Evolutionary conservation across 2,113 vertebrate species (phyloP).

Genomic region (Calidris pygmaea): DNA sequence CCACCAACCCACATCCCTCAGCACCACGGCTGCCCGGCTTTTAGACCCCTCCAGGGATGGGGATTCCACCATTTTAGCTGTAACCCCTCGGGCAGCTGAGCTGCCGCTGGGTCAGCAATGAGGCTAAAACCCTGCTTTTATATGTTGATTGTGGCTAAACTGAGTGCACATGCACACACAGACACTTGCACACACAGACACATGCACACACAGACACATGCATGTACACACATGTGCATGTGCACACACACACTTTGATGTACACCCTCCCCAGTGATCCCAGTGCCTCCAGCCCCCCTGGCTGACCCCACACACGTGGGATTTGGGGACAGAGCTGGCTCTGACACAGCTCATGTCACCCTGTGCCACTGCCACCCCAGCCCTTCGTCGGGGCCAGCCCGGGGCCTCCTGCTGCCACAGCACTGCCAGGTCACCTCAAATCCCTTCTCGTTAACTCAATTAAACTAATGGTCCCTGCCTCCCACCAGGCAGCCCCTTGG

Average conservation of each 20-base stretch:
- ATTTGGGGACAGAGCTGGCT: neutral
- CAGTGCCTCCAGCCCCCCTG: rapidly evolving
- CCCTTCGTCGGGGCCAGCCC: neutral
- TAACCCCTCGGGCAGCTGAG: neutral
- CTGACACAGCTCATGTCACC: neutral
- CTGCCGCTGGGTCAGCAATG: neutral
- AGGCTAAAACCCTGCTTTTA: neutral
- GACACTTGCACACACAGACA: too few species aligned
- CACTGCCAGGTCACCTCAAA: neutral
- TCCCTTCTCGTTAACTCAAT: neutral
- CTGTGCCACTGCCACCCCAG: neutral
- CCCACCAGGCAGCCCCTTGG: neutral
- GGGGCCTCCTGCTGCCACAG: neutral
- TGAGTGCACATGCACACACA: too few species aligned
- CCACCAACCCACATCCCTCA: too few species aligned
- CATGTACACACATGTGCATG: too few species aligned
- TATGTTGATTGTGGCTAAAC: neutral
- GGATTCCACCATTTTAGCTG: neutral
- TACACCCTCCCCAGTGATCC: too few species aligned
- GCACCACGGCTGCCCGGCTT: neutral
- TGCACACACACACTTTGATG: too few species aligned
- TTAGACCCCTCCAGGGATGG: neutral
- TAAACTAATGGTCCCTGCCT: neutral
- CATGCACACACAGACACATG: too few species aligned
- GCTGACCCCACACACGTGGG: neutral